Evolutionary conservation across 2,113 vertebrate genomes (phyloP).

Genomic region (Pithys albifrons): DNA sequence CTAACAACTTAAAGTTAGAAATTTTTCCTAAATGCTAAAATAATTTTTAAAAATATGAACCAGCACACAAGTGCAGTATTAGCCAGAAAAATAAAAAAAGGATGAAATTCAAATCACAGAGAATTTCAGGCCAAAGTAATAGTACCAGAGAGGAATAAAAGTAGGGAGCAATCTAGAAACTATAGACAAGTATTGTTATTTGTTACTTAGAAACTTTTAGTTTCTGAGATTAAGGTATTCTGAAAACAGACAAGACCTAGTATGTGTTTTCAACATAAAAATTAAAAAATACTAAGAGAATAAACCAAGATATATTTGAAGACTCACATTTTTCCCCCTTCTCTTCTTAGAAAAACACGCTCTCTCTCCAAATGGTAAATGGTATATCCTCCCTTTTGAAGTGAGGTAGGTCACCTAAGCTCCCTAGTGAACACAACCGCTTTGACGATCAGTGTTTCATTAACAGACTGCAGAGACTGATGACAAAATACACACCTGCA

Average conservation of each 20-base stretch:
- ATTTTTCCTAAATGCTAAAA: background rate
- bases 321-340: background rate
- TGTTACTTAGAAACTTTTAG: background rate
- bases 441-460: background rate
- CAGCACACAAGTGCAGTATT: background rate
- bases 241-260: background rate
- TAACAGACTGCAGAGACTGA: background rate
- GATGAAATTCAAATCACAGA: background rate
- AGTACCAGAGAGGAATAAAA: background rate
- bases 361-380: background rate
- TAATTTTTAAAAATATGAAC: background rate
- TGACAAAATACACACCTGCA: constrained; percentile 4
- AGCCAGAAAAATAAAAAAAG: background rate
- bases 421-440: background rate
- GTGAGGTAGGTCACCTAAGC: background rate
- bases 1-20: background rate
- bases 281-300: background rate
- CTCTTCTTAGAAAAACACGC: background rate
- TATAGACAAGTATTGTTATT: background rate
- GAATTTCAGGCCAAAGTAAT: background rate
- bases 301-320: background rate
- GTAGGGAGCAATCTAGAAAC: background rate
- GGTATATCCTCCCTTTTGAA: background rate
- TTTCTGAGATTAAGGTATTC: background rate
- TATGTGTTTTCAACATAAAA: background rate